These are phyloP conservation scores for Synanthedon formicaeformis DNA, from an alignment of 2,888 invertebrate species.

Conservation along the genomic window DNA sequence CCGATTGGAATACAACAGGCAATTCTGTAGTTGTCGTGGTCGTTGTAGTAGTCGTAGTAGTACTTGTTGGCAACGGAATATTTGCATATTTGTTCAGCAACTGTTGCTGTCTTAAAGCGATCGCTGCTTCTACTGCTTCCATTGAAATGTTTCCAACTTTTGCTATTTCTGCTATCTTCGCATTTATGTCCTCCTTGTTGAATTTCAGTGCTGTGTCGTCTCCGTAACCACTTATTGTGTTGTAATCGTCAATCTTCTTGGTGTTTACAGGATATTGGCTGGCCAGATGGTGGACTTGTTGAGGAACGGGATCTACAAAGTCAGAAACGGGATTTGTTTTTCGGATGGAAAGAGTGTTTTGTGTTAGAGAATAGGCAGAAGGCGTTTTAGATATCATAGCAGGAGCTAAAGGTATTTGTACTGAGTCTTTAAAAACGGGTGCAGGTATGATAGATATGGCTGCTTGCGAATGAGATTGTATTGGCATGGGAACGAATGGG, in stretches of 20 bases:
- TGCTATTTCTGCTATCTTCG: slow-evolving; percentile 66
- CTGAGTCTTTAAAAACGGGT: slow-evolving; percentile 43
- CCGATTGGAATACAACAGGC: slow-evolving; percentile 34
- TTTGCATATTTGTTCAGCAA: slow-evolving; percentile 71
- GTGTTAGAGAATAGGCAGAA: slow-evolving; percentile 22
- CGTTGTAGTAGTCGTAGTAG: slow-evolving; percentile 59
- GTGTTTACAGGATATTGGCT: slow-evolving; percentile 44
- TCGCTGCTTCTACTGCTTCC: slow-evolving; percentile 81
- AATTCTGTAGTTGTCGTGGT: slow-evolving; percentile 35
- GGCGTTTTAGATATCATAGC: slow-evolving; percentile 21
- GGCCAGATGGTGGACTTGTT: slow-evolving; percentile 54
- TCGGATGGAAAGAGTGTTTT: slow-evolving; percentile 34
- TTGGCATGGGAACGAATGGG: slow-evolving; percentile 62
- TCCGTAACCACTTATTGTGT: slow-evolving; percentile 56
- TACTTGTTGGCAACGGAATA: slow-evolving; percentile 51
- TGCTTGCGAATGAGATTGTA: slow-evolving; percentile 32
- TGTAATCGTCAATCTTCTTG: slow-evolving; percentile 62
- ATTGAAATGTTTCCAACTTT: slow-evolving; percentile 83
- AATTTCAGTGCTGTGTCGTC: slow-evolving; percentile 52
- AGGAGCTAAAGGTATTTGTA: slow-evolving; percentile 29
- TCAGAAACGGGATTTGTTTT: slow-evolving; percentile 55
- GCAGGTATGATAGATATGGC: slow-evolving; percentile 43
- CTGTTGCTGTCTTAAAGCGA: slow-evolving; percentile 78
- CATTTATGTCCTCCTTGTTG: slow-evolving; percentile 56
- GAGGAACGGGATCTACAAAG: slow-evolving; percentile 63